Evolutionary conservation across 2,888 invertebrate genomes (phyloP).

Genomic region (Priocnemis perturbator): DNA sequence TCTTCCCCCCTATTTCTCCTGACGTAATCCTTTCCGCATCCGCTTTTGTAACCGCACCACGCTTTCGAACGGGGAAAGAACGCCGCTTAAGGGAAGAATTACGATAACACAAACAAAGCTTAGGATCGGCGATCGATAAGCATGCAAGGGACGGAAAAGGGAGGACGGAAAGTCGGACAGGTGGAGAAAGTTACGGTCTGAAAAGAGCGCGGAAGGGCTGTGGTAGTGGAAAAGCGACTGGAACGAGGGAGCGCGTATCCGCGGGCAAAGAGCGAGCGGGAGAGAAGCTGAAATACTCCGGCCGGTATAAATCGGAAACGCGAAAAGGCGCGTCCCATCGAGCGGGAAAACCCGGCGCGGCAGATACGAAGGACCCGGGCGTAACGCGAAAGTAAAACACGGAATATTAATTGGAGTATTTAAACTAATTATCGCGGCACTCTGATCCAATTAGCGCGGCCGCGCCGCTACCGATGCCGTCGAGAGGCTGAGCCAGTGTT

Average conservation of each 20-base stretch:
- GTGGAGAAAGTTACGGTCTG: constrained; percentile 9
- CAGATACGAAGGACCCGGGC: constrained; percentile 24
- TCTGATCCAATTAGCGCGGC: constrained; percentile 60
- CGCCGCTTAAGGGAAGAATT: too few relatives aligned
- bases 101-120: too few relatives aligned
- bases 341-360: constrained; percentile 14
- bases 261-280: neutral
- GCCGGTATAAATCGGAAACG: neutral
- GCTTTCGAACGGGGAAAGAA: too few relatives aligned
- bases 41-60: too few relatives aligned
- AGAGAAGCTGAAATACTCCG: neutral
- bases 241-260: too few relatives aligned
- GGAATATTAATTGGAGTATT: constrained; percentile 64
- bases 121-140: too few relatives aligned
- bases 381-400: constrained; percentile 62
- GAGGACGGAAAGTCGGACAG: too few relatives aligned
- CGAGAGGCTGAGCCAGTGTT: constrained; percentile 30
- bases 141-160: too few relatives aligned
- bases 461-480: constrained; percentile 33
- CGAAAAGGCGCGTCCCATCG: constrained; percentile 5
- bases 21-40: too few relatives aligned
- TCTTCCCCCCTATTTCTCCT: too few relatives aligned
- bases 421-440: constrained; percentile 61
- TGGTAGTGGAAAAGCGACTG: too few relatives aligned
- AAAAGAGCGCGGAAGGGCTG: constrained; percentile 2